Evolutionary conservation across 2,797 vertebrate genomes (phyloP).

Genomic region (Lophius americanus): DNA sequence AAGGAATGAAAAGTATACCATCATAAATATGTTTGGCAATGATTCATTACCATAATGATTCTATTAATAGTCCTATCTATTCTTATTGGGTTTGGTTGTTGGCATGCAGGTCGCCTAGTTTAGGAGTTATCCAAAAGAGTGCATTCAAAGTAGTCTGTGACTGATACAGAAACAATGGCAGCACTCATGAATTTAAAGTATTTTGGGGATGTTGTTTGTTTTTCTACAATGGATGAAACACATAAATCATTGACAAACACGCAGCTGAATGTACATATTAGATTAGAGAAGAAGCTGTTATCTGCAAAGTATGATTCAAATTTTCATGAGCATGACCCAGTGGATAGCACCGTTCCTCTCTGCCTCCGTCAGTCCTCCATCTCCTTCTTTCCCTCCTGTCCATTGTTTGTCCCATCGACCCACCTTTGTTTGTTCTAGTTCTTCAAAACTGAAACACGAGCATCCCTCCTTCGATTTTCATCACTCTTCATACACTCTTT

Average conservation of each 20-base stretch:
- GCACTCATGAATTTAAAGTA: neutral
- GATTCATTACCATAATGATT: constrained; percentile 79
- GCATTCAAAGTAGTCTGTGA: constrained; percentile 52
- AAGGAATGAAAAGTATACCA: constrained; percentile 69
- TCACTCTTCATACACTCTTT: constrained; percentile 17
- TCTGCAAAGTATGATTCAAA: constrained; percentile 79
- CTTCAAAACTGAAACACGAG: constrained; percentile 6
- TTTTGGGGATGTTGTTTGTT: neutral
- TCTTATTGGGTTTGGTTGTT: constrained; percentile 61
- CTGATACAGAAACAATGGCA: constrained; percentile 6
- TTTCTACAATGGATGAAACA: neutral
- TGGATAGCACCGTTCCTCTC: constrained; percentile 54
- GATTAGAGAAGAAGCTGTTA: constrained; percentile 65
- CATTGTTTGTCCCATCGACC: constrained; percentile 8
- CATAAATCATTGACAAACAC: constrained; percentile 31
- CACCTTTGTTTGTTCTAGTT: constrained; percentile 15
- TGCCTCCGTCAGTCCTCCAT: constrained; percentile 16
- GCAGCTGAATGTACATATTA: constrained; percentile 36
- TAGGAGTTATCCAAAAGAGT: constrained; percentile 59
- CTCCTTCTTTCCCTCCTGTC: constrained; percentile 14
- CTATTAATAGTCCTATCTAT: constrained; percentile 74
- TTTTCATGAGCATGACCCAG: constrained; percentile 77
- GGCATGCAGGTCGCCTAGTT: constrained; percentile 68
- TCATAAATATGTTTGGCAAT: constrained; percentile 75
- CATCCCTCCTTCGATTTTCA: constrained; percentile 22